phyloP scores from a whole-genome alignment of 2,113 vertebrate genomes.

The Puffinus mauretanicus region DNA sequence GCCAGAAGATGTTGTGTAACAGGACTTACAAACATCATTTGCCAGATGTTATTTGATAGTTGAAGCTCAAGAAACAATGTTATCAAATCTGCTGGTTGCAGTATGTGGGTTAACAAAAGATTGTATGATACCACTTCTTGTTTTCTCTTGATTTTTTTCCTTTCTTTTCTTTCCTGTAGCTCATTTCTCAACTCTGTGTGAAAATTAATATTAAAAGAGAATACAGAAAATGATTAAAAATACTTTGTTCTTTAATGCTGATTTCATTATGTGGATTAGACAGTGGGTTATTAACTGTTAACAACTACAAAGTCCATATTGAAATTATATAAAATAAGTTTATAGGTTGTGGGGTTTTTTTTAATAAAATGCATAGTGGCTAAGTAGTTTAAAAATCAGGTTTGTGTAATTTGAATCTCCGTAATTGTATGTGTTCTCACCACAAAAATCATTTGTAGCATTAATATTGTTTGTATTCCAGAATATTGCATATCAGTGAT shows the following conservation, averaged over 20 bases:
- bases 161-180: not conserved
- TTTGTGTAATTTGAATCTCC: not conserved
- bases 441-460: not conserved
- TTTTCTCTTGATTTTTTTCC: not conserved
- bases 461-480: not conserved
- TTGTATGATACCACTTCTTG: not conserved
- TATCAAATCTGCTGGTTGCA: slow-evolving; percentile 30
- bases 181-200: not conserved
- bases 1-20: slow-evolving; percentile 61
- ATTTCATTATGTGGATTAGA: not conserved
- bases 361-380: not conserved
- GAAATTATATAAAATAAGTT: not conserved
- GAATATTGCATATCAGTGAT: not conserved
- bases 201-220: not conserved
- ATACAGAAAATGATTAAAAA: not conserved
- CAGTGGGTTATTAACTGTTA: not conserved
- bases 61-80: slow-evolving; percentile 47
- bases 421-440: not conserved
- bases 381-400: not conserved
- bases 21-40: slow-evolving; percentile 57
- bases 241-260: not conserved
- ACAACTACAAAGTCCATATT: not conserved
- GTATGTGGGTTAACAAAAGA: slow-evolving; percentile 57
- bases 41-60: slow-evolving; percentile 68
- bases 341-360: not conserved